These are phyloP conservation scores for Chaetodon auriga DNA, from an alignment of 2,113 vertebrate species.

Conservation along the genomic window DNA sequence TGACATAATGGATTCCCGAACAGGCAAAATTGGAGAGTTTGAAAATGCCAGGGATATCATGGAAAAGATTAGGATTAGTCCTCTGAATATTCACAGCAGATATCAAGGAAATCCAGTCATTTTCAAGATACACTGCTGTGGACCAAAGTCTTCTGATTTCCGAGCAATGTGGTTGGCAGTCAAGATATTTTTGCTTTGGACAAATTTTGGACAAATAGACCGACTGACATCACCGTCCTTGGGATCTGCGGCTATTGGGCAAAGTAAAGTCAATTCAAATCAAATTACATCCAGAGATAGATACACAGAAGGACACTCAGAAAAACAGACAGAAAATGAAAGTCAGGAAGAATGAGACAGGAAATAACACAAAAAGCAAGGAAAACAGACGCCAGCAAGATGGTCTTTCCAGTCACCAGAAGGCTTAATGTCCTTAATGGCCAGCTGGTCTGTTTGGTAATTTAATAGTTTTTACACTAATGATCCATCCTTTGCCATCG, in stretches of 20 bases:
- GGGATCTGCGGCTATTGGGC: background rate
- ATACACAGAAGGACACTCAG: background rate
- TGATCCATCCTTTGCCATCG: conserved; percentile 25
- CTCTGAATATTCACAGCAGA: conserved; percentile 5
- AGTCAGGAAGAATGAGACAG: conserved; percentile 2
- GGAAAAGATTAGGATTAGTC: background rate
- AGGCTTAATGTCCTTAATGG: conserved; percentile 39
- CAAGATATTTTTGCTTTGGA: background rate
- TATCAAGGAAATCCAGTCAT: background rate
- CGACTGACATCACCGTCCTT: background rate
- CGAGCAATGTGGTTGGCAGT: background rate
- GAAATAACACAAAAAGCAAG: background rate
- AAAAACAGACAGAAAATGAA: conserved; percentile 2
- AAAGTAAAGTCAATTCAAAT: conserved; percentile 34
- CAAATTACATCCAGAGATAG: conserved; percentile 14
- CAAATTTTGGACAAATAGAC: conserved; percentile 8
- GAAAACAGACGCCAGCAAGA: conserved; percentile 19
- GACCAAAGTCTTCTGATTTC: conserved; percentile 2
- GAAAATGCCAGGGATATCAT: background rate
- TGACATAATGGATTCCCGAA: no score
- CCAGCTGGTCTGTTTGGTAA: conserved; percentile 52
- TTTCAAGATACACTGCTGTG: background rate
- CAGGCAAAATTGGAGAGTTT: background rate
- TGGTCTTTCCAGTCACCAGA: conserved; percentile 21
- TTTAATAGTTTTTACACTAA: conserved; percentile 53